A percentile compares a stretch with the other conserved stretches of the same genome.
These are phyloP conservation scores for Pelochelys cantorii DNA, from an alignment of 2,797 vertebrate species.

Conservation along the genomic window DNA sequence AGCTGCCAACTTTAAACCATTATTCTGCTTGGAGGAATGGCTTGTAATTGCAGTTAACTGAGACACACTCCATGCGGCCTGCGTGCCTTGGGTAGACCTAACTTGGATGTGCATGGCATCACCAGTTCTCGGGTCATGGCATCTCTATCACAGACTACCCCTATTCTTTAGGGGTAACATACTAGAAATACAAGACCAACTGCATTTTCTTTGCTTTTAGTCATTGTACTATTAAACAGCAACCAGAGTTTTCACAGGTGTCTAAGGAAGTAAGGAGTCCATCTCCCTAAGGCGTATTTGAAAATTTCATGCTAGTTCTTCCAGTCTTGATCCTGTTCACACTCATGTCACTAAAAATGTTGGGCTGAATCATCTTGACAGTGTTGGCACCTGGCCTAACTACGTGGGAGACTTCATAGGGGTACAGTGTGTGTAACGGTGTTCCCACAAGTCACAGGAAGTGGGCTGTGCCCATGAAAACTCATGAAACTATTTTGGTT, in stretches of 20 bases:
- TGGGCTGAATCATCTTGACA: background rate
- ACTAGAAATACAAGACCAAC: background rate
- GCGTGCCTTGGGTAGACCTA: background rate
- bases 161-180: no score
- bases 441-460: no score
- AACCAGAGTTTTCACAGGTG: background rate
- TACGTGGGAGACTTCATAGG: background rate
- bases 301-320: fast-evolving
- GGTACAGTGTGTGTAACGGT: background rate
- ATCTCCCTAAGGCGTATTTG: background rate
- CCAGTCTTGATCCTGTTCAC: background rate
- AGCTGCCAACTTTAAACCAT: background rate
- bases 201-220: background rate
- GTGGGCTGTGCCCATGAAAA: no score
- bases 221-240: background rate
- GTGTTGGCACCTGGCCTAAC: background rate
- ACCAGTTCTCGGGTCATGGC: background rate
- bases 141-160: background rate
- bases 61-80: background rate
- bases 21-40: background rate
- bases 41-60: background rate
- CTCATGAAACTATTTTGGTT: no score
- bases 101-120: background rate
- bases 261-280: background rate
- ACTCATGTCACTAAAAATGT: fast-evolving